Evolutionary conservation across 2,888 invertebrate species (phyloP).

Genomic region (Campaea margaritaria): DNA sequence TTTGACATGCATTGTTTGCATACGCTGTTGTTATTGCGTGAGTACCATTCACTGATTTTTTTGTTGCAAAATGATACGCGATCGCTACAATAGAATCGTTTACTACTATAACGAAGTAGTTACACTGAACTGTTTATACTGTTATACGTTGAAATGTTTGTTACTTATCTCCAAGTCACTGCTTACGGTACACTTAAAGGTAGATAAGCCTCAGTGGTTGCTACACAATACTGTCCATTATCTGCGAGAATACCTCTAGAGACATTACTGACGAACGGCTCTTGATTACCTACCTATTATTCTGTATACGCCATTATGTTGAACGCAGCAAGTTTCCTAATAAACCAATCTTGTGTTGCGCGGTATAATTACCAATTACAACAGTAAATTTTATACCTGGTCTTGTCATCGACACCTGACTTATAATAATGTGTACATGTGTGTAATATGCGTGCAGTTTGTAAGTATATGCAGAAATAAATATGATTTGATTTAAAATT

Average conservation of each 20-base stretch:
- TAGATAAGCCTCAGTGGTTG: constrained; percentile 29
- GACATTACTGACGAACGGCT: constrained; percentile 27
- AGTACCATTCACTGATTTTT: constrained; percentile 15
- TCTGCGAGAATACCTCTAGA: constrained; percentile 32
- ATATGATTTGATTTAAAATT: too few species aligned
- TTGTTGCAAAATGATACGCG: constrained; percentile 16
- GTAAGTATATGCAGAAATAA: too few species aligned
- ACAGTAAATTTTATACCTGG: too few species aligned
- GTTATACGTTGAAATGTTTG: constrained; percentile 18
- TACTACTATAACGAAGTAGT: constrained; percentile 5
- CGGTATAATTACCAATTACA: too few species aligned
- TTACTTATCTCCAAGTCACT: constrained; percentile 23
- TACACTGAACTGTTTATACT: constrained; percentile 12
- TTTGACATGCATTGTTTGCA: constrained; percentile 32
- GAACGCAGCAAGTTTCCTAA: not conserved
- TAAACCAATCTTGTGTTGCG: too few species aligned
- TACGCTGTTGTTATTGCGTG: constrained; percentile 18
- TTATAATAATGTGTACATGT: too few species aligned
- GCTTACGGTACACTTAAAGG: constrained; percentile 30
- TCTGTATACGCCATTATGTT: constrained; percentile 15
- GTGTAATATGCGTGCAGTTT: too few species aligned
- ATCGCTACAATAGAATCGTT: constrained; percentile 16
- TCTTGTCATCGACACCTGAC: too few species aligned
- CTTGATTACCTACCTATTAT: constrained; percentile 37
- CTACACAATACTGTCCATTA: constrained; percentile 40